Conservation (phyloP, 2,797 vertebrate species). For the Galago senegalensis region DNA sequence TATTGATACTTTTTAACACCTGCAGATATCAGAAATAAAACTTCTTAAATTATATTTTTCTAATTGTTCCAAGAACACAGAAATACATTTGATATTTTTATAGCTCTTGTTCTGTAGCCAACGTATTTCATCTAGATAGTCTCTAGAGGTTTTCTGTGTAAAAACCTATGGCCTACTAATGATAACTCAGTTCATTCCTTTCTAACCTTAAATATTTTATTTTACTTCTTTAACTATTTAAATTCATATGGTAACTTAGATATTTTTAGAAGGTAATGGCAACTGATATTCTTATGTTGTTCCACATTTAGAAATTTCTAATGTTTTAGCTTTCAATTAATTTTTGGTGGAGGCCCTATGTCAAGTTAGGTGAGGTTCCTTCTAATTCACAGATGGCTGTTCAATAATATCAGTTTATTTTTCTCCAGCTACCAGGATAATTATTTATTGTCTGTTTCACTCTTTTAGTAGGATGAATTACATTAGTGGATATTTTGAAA, state of each 20-base stretch:
- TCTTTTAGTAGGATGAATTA: background rate
- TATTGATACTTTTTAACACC: background rate
- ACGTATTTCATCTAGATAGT: background rate
- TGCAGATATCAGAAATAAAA: background rate
- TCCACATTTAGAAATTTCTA: background rate
- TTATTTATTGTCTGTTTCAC: background rate
- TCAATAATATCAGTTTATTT: background rate
- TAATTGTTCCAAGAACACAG: background rate
- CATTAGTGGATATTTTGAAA: background rate
- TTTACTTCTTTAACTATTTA: conserved; percentile 27
- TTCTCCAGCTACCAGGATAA: background rate
- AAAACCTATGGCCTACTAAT: background rate
- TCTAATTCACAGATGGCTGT: background rate
- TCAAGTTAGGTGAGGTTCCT: background rate
- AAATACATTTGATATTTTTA: conserved; percentile 21
- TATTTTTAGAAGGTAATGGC: background rate
- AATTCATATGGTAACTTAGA: background rate
- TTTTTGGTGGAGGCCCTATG: background rate
- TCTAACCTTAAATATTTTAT: background rate
- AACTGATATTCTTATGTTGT: background rate
- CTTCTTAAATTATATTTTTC: conserved; percentile 5
- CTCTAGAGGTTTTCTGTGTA: background rate
- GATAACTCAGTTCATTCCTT: background rate
- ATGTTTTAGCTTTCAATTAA: background rate
- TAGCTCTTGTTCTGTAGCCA: background rate